A percentile compares a stretch with the other conserved stretches of the same genome.
These are phyloP conservation scores for Tipula helvola DNA, from an alignment of 2,888 invertebrate species.

Conservation along the genomic window DNA sequence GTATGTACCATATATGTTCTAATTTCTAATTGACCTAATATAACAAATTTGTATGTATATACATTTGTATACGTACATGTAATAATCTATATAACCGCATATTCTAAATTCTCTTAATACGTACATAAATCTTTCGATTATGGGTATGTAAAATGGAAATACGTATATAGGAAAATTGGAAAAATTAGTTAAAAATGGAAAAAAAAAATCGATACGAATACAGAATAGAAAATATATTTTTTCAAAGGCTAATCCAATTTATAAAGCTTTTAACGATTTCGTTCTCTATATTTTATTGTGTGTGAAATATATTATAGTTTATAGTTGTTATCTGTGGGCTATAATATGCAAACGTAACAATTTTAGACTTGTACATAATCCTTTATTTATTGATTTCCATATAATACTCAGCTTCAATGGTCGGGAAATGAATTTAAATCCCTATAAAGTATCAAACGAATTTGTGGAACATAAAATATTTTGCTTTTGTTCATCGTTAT, in stretches of 20 bases:
- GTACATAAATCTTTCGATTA: not conserved
- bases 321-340: not conserved
- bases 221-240: not conserved
- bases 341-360: not conserved
- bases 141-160: not conserved
- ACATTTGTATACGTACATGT: not conserved
- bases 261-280: not conserved
- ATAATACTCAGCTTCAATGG: not conserved
- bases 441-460: no score
- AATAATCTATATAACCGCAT: conserved; percentile 16
- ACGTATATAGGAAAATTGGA: not conserved
- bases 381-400: not conserved
- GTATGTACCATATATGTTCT: conserved; percentile 39
- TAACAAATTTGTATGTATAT: no score
- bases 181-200: not conserved
- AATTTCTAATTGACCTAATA: not conserved
- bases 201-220: not conserved
- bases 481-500: no score
- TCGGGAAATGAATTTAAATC: not conserved
- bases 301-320: not conserved
- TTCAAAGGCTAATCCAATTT: not conserved
- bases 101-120: not conserved
- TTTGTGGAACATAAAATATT: no score
- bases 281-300: not conserved
- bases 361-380: not conserved